Percentiles rank a stretch among this genome's conserved stretches.
These are phyloP conservation scores for Nesogale talazaci DNA, from an alignment of 2,113 vertebrate genomes.

Conservation along the genomic window DNA sequence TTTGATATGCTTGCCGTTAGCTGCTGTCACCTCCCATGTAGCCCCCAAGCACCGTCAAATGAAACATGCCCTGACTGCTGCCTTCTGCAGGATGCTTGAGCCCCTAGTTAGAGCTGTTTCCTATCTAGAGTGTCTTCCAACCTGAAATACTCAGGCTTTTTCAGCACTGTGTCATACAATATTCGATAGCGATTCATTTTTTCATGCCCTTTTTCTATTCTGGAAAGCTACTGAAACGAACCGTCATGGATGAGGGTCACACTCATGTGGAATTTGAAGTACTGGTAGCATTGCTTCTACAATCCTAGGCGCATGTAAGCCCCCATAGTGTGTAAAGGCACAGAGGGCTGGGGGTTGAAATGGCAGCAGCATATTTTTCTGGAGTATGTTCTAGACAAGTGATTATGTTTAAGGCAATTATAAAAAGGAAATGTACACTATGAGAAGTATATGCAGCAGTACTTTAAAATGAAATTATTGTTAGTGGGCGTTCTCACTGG, in stretches of 20 bases:
- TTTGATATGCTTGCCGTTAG: too few relatives aligned
- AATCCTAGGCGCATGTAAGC: background rate
- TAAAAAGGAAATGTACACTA: constrained; percentile 27
- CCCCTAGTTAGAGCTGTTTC: too few relatives aligned
- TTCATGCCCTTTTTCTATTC: background rate
- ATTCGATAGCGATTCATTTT: background rate
- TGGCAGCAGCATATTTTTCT: background rate
- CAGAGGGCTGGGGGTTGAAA: background rate
- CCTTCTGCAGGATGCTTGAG: too few relatives aligned
- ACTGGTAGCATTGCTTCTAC: background rate
- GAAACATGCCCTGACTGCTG: too few relatives aligned
- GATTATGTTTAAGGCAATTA: constrained; percentile 14
- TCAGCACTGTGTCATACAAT: background rate
- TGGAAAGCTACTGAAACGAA: background rate
- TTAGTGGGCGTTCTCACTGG: constrained; percentile 25
- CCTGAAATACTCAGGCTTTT: background rate
- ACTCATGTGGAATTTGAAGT: background rate
- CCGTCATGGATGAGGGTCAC: background rate
- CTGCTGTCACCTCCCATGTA: too few relatives aligned
- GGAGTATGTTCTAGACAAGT: constrained; percentile 21
- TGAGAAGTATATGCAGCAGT: background rate
- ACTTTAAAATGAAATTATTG: constrained; percentile 35
- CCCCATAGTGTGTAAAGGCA: background rate
- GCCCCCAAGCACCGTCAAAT: too few relatives aligned
- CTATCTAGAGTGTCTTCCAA: too few relatives aligned